Percentiles rank a stretch among this genome's conserved stretches.
phyloP scores from a whole-genome alignment of 2,797 vertebrate species.

The Catamblyrhynchus diadema region DNA sequence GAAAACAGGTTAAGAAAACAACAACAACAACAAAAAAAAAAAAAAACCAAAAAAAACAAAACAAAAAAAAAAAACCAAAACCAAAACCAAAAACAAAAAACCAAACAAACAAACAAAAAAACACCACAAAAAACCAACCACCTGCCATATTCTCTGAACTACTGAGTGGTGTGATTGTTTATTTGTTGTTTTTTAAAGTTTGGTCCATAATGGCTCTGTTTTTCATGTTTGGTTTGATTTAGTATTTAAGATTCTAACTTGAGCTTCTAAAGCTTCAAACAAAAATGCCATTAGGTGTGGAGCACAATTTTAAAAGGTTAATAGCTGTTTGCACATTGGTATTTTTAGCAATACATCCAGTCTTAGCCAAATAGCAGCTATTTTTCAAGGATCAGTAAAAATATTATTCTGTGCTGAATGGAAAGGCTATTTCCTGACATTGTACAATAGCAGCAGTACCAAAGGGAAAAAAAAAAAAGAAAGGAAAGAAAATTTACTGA shows the following conservation, averaged over 20 bases:
- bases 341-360: background rate
- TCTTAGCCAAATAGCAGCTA: background rate
- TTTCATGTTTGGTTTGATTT: background rate
- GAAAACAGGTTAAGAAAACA: background rate
- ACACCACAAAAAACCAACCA: background rate
- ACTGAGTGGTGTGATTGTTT: background rate
- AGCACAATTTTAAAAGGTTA: background rate
- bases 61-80: no score
- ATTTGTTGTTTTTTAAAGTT: background rate
- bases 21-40: no score
- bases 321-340: background rate
- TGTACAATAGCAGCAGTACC: no score
- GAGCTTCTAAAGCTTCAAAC: background rate
- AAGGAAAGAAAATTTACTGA: background rate
- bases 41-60: no score
- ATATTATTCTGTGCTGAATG: background rate
- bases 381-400: background rate
- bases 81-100: no score
- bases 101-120: background rate
- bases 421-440: background rate
- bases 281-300: background rate
- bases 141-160: background rate
- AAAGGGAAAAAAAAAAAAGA: no score
- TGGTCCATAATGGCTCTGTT: background rate
- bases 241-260: background rate